Percentiles rank a stretch among this genome's conserved stretches.
phyloP scores from a whole-genome alignment of 1,140 invertebrate species.

The Drosophila ohnishii region DNA sequence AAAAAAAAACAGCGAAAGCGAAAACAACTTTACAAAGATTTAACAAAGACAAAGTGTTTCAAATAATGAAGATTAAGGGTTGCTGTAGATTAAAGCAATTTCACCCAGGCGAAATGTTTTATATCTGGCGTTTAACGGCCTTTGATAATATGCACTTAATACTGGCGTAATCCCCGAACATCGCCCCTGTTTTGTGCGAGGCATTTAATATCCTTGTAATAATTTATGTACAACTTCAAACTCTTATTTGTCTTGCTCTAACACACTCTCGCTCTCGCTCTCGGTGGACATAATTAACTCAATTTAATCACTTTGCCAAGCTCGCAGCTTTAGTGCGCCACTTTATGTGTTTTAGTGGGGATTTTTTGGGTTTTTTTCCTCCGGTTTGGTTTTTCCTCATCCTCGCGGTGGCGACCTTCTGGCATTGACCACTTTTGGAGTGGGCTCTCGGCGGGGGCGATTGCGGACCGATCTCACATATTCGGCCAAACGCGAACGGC shows the following conservation, averaged over 20 bases:
- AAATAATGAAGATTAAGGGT: constrained; percentile 51
- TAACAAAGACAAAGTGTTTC: constrained; percentile 49
- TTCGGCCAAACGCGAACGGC: constrained; percentile 48
- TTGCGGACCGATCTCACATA: constrained; percentile 38
- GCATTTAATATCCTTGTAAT: constrained; percentile 61
- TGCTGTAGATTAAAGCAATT: constrained; percentile 36
- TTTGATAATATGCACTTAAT: constrained; percentile 50
- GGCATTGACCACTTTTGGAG: constrained; percentile 34
- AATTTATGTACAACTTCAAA: constrained; percentile 58
- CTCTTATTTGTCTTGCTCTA: constrained; percentile 40
- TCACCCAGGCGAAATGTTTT: constrained; percentile 35
- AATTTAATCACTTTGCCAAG: constrained; percentile 70
- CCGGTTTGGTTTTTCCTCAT: constrained; percentile 11
- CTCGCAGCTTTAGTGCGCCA: constrained; percentile 71
- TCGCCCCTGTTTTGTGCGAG: constrained; percentile 25
- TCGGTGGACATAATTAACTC: constrained; percentile 72
- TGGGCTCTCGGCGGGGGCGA: constrained; percentile 1
- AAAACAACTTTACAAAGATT: constrained; percentile 22
- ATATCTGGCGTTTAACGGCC: constrained; percentile 36
- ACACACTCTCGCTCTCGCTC: constrained; percentile 1
- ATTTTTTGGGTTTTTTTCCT: constrained; percentile 10
- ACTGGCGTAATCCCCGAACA: constrained; percentile 33
- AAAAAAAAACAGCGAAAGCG: not conserved
- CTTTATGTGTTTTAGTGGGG: constrained; percentile 53
- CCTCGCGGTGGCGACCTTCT: constrained; percentile 23